A percentile compares a stretch with the other conserved stretches of the same genome.
Evolutionary conservation across 2,888 invertebrate genomes (phyloP).

Genomic region (Meloe dianella): DNA sequence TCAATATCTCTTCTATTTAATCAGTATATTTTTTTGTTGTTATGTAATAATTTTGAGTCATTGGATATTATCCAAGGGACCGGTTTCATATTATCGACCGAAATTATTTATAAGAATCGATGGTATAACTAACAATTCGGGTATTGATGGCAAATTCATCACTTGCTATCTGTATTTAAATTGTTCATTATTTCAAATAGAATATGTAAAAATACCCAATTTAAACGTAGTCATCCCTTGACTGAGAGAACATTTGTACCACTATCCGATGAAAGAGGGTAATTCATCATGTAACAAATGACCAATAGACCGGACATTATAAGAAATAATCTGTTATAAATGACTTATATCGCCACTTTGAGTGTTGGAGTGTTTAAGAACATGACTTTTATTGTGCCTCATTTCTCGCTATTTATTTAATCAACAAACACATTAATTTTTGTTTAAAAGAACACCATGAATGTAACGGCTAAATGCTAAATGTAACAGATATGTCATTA

Average conservation of each 20-base stretch:
- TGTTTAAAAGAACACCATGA: no score
- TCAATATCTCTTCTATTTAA: not conserved
- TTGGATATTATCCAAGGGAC: not conserved
- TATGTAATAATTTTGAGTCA: constrained; percentile 2
- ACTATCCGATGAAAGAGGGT: not conserved
- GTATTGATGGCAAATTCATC: no score
- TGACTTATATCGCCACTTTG: not conserved
- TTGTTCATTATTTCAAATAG: not conserved
- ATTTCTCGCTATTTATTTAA: not conserved
- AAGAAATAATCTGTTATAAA: not conserved
- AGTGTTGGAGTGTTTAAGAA: not conserved
- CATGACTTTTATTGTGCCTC: not conserved
- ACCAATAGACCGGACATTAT: not conserved
- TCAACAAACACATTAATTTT: not conserved
- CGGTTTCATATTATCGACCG: not conserved
- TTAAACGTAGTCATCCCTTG: not conserved
- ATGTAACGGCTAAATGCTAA: no score
- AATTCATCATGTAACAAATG: not conserved
- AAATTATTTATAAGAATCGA: not conserved
- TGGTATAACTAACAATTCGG: no score
- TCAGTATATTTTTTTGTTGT: not conserved
- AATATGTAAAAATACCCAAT: not conserved
- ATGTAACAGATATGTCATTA: not conserved
- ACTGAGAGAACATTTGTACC: not conserved
- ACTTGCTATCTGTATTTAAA: no score